These are phyloP conservation scores for Hystrix cristata DNA, from an alignment of 2,113 vertebrate genomes.

Conservation along the genomic window DNA sequence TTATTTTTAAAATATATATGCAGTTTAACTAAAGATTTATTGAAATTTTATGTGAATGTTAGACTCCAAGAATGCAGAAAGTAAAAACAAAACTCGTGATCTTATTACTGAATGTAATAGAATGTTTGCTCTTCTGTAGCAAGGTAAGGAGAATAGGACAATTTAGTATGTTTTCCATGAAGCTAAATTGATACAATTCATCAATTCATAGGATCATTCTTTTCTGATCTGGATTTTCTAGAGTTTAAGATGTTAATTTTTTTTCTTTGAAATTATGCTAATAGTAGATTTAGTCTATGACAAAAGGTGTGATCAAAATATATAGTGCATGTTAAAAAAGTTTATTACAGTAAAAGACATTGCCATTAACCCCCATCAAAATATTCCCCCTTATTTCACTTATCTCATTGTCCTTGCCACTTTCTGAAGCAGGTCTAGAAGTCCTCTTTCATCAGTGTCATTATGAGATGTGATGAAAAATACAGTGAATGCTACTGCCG, in stretches of 20 bases:
- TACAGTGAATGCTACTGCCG: not conserved
- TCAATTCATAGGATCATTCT: not conserved
- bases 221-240: constrained; percentile 35
- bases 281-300: not conserved
- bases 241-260: constrained; percentile 28
- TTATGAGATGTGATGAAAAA: not conserved
- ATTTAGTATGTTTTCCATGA: not conserved
- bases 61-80: not conserved
- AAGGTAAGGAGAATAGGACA: not conserved
- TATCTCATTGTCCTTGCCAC: not conserved
- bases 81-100: not conserved
- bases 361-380: not conserved
- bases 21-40: not conserved
- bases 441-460: not conserved
- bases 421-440: not conserved
- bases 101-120: not conserved
- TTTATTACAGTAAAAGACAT: not conserved
- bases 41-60: constrained; percentile 19
- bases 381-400: not conserved
- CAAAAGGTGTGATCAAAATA: not conserved
- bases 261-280: constrained; percentile 26
- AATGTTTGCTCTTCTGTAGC: not conserved
- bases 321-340: not conserved
- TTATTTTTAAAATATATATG: not conserved
- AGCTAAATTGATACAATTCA: not conserved